Conservation (phyloP, 1,140 invertebrate genomes). For the Sesamia nonagrioides region DNA sequence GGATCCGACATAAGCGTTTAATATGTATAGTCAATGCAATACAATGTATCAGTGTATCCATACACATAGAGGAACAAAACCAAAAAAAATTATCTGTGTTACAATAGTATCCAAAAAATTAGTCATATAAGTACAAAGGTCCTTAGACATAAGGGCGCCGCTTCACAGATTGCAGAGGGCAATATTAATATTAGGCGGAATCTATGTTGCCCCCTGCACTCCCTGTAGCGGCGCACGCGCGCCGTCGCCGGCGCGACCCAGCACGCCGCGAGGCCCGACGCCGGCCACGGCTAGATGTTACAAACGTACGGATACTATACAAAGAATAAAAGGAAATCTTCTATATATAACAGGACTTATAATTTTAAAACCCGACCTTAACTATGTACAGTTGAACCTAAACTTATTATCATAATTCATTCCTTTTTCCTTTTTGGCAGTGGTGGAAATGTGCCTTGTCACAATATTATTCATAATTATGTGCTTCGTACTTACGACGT, state of each 20-base stretch:
- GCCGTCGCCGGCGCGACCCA: constrained; percentile 48
- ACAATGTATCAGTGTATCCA: constrained; percentile 56
- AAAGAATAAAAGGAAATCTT: constrained; percentile 69
- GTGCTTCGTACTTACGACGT: constrained; percentile 60
- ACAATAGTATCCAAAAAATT: constrained; percentile 81
- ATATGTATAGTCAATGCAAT: constrained; percentile 74
- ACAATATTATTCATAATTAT: constrained; percentile 68
- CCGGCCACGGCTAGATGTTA: constrained; percentile 67
- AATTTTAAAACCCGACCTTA: constrained; percentile 50
- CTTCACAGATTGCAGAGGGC: constrained; percentile 83
- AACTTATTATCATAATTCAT: constrained; percentile 46
- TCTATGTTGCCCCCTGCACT: constrained; percentile 81
- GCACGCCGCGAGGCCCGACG: constrained; percentile 53
- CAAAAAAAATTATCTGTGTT: constrained; percentile 84
- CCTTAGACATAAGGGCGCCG: constrained; percentile 71
- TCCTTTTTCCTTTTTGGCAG: constrained; percentile 79
- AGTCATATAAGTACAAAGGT: constrained; percentile 81
- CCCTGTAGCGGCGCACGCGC: constrained; percentile 74
- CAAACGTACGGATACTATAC: constrained; percentile 79
- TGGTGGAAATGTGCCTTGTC: constrained; percentile 88
- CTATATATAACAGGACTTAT: constrained; percentile 83
- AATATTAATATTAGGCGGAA: constrained; percentile 86
- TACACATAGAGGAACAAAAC: constrained; percentile 88
- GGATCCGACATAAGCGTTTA: constrained; percentile 75
- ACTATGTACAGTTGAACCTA: constrained; percentile 51